Percentiles rank a stretch among this genome's conserved stretches.
These are phyloP conservation scores for Drosophila monieri DNA, from an alignment of 2,888 invertebrate species.

Conservation along the genomic window DNA sequence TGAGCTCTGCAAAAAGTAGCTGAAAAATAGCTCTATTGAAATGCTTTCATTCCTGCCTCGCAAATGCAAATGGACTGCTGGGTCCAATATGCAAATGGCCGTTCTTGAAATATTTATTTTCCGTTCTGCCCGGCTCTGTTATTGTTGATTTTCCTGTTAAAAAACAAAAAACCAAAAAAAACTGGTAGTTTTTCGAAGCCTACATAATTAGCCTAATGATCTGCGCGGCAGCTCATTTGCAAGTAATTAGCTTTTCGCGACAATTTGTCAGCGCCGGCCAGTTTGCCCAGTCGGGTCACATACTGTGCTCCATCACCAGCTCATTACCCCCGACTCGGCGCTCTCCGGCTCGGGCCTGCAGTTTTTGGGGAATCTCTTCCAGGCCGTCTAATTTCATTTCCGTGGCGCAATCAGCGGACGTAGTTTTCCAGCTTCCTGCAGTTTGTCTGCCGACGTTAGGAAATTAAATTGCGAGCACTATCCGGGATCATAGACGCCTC, in stretches of 20 bases:
- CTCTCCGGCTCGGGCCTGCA: slow-evolving; percentile 1
- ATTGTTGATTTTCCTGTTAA: slow-evolving; percentile 7
- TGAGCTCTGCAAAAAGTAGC: no score
- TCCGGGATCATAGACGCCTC: slow-evolving; percentile 53
- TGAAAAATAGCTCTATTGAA: no score
- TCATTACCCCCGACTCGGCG: no score
- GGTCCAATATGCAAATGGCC: neutral
- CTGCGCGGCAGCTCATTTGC: slow-evolving; percentile 59
- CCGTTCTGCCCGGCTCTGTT: neutral
- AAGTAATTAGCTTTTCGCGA: slow-evolving; percentile 61
- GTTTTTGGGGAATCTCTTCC: slow-evolving; percentile 2
- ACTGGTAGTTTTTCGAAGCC: slow-evolving; percentile 7
- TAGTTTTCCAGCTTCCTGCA: slow-evolving; percentile 59
- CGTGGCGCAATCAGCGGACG: slow-evolving; percentile 51
- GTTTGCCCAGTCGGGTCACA: slow-evolving; percentile 59
- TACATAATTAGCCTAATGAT: slow-evolving; percentile 56
- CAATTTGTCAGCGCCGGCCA: slow-evolving; percentile 51
- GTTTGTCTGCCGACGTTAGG: slow-evolving; percentile 42
- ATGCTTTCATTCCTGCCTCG: neutral
- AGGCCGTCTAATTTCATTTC: slow-evolving; percentile 63
- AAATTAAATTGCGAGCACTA: slow-evolving; percentile 71
- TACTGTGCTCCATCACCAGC: slow-evolving; percentile 56
- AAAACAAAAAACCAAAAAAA: no score
- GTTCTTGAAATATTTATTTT: slow-evolving; percentile 1
- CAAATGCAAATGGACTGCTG: neutral